Percentiles rank a stretch among this genome's conserved stretches.
These are phyloP conservation scores for Heterodera schachtii DNA, from an alignment of 1,140 invertebrate species.

Conservation along the genomic window DNA sequence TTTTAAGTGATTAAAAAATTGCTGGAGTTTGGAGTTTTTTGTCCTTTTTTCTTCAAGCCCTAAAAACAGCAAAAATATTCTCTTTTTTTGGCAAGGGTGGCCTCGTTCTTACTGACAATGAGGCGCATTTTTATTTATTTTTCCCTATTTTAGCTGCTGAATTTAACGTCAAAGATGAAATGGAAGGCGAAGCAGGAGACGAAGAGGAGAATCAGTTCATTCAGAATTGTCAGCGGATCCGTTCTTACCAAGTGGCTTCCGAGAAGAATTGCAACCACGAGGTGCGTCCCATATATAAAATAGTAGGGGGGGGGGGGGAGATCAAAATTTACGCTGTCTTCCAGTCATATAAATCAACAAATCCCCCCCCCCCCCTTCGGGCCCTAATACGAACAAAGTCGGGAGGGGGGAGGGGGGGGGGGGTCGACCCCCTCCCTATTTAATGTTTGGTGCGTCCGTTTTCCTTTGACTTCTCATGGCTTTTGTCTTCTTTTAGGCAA, in stretches of 20 bases:
- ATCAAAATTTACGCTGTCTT: no score
- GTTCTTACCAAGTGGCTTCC: not conserved
- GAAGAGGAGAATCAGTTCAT: not conserved
- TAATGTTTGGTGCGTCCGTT: not conserved
- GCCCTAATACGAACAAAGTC: no score
- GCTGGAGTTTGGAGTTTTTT: not conserved
- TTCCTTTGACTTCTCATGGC: not conserved
- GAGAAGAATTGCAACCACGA: conserved; percentile 29
- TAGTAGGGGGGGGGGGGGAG: no score
- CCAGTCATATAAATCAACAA: no score
- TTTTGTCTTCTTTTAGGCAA: conserved; percentile 57
- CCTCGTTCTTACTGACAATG: no score
- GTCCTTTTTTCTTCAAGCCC: not conserved
- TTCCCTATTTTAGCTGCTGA: not conserved
- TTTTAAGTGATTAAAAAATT: no score
- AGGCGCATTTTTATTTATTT: not conserved
- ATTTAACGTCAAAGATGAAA: conserved; percentile 14
- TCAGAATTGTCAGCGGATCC: not conserved
- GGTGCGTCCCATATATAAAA: not conserved
- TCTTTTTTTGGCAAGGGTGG: not conserved
- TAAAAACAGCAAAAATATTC: not conserved
- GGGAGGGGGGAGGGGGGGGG: no score
- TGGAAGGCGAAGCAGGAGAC: not conserved
- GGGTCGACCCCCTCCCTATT: no score
- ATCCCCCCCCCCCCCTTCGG: no score